Percentiles rank a stretch among this genome's conserved stretches.
These are phyloP conservation scores for Ceyx margarethae DNA, from an alignment of 2,113 vertebrate genomes.

Conservation along the genomic window DNA sequence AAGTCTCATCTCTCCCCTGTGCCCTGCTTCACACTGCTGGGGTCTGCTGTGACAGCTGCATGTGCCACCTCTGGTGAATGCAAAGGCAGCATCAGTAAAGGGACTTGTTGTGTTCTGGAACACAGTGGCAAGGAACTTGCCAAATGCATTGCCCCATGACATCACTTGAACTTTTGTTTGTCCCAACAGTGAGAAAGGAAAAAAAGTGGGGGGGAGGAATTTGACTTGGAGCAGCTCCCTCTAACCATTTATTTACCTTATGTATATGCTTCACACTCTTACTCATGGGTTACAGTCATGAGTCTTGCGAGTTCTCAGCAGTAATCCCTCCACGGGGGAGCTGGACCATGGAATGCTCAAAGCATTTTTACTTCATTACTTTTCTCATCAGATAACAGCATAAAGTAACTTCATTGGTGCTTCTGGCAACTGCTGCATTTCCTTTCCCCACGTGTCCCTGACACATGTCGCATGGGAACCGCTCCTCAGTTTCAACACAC, in stretches of 20 bases:
- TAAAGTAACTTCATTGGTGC: neutral
- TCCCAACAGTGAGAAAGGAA: neutral
- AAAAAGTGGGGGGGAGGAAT: neutral
- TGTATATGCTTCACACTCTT: neutral
- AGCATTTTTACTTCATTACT: conserved; percentile 27
- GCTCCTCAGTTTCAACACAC: neutral
- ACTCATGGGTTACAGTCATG: neutral
- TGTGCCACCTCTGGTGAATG: neutral
- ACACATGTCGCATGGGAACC: neutral
- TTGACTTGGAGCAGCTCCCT: neutral
- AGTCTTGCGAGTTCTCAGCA: neutral
- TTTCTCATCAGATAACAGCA: conserved; percentile 15
- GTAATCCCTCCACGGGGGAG: neutral
- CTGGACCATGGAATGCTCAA: neutral
- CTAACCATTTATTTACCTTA: conserved; percentile 38
- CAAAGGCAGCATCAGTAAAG: neutral
- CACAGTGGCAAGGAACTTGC: neutral
- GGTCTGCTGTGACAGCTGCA: neutral
- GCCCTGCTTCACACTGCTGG: neutral
- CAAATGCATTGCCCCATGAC: neutral
- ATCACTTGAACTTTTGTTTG: neutral
- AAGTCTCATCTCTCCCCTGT: neutral
- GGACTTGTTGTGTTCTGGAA: neutral
- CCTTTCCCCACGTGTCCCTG: neutral
- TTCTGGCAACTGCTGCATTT: conserved; percentile 7